phyloP scores from a whole-genome alignment of 2,797 vertebrate species.

The Numenius phaeopus region DNA sequence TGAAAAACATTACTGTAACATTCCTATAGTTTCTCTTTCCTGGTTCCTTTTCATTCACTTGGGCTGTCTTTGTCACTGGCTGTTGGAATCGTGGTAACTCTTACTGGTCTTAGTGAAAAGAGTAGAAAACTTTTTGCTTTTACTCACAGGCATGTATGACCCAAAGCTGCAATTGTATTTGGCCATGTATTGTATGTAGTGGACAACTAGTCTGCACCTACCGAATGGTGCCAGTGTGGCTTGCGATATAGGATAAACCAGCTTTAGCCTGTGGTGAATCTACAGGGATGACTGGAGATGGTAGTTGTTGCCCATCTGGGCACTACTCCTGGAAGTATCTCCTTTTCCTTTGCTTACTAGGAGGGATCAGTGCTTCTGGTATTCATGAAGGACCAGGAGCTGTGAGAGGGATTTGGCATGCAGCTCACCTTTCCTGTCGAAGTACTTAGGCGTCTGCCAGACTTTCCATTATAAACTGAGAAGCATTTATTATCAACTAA shows the following conservation, averaged over 20 bases:
- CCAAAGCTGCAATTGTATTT: not conserved
- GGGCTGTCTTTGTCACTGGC: not conserved
- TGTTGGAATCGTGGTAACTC: not conserved
- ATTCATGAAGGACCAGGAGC: not conserved
- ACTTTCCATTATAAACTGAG: not conserved
- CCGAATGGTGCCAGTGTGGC: not conserved
- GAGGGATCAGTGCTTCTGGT: not conserved
- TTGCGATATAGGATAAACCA: not conserved
- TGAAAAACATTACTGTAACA: not conserved
- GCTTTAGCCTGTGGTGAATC: not conserved
- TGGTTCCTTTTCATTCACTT: not conserved
- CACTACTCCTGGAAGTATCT: not conserved
- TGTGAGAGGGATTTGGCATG: not conserved
- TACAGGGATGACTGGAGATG: rapidly evolving
- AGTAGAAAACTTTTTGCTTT: not conserved
- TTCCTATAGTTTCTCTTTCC: not conserved
- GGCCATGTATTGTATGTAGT: not conserved
- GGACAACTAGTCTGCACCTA: not conserved
- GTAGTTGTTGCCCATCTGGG: not conserved
- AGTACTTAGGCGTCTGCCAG: not conserved
- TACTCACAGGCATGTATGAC: not conserved
- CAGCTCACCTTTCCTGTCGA: not conserved
- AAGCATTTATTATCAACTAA: not conserved
- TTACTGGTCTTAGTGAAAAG: not conserved
- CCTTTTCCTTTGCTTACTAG: not conserved